Evolutionary conservation across 2,797 vertebrate genomes (phyloP), one percentile per base, ranked within the genome.

Genomic region (Cryptoprocta ferox): DNA sequence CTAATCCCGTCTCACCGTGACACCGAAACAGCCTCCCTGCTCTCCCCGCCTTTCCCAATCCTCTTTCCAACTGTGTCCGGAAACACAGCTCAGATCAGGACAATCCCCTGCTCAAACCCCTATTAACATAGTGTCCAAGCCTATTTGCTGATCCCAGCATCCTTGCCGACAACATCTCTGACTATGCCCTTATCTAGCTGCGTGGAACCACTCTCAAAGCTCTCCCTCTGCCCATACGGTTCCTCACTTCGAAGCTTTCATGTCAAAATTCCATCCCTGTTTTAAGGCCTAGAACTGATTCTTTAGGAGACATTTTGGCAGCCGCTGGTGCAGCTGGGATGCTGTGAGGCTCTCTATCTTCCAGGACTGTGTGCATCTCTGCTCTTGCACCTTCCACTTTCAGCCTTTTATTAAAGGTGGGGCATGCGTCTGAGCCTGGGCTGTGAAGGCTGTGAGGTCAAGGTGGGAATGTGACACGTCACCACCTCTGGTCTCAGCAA

Each of bases 381-480:
- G n/a, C 39, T 80, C 48, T 39, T 6, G 16, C 9, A n/a, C 39
- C 12, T 28, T 30, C 32, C 35, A 78, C 32, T 13, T 89, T 61
- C 1, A 5, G 63, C 15, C 70, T 63, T 61, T 65, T 18, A 8
- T 16, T n/a, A 9, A 28, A 48, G 30, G 6, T 28, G 37, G 63
- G 65, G 16, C 0, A 4, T 0, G 3, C 8, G 32, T 45, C 70
- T 19, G 10, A 30, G 39, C 24, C 4, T 15, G 24, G 42, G n/a
- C 83, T n/a, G 45, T 32, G 68, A 21, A 39, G 83, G 14, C 86
- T 28, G 1, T 0, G 7, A 53, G 24, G 6, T 42, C 63, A 66
- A 48, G 8, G 26, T 39, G 5, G 66, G 61, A 14, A 32, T 26
- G 6, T 8, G 7, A 66, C 1, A 88, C 3, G 3, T 48, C 14